Base-by-base conservation (phyloP, 2,888 invertebrate species). In the Apotomis turbidana region DNA sequence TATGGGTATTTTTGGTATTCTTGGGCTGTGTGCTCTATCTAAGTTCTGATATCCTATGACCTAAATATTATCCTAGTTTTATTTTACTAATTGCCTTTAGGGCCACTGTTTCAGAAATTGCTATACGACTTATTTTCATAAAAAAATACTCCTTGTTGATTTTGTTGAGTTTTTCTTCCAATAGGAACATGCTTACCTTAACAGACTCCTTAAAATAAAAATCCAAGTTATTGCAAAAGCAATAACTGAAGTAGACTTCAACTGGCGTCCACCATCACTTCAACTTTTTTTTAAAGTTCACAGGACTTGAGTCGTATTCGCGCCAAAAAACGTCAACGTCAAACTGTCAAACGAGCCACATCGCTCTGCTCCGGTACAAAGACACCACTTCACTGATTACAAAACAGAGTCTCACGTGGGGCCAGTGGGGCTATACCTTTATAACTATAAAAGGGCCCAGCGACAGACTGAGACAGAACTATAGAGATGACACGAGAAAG, bases 321-420 rank as follows among this genome's bases (percentile, higher is more conserved):
- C 93, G 92, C 93, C 93, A 90, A 91, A 90, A 87, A 87, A 91
- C 90, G 91, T 93, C 92, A 91, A 91, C 90, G 91, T 93, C 92
- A 91, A 91, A 91, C 86, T 88, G 89, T 89, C 89, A 89, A 89
- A 88, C 86, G 86, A 89, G 88, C 86, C 86, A 83, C 91, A 91
- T 91, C 87, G 88, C 89, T 88, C 85, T 87, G 85, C 86, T 85
- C 85, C 86, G 84, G 89, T 86, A 88, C 89, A 89, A 88, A 90
- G 90, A 88, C 91, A 88, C 85, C 90, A 90, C 91, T 91, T 88
- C 88, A 93, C 93, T 93, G 93, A 93, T 91, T 91, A 91, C 92
- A 90, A 91, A 91, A 91, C 86, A 88, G 85, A 86, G 85, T 87
- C 90, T 93, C 93, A 93, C 93, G 93, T 93, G 93, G 91, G 88